phyloP scores from a whole-genome alignment of 37 sponge, comb jelly and placozoan species.

The Axinella damicornis region DNA sequence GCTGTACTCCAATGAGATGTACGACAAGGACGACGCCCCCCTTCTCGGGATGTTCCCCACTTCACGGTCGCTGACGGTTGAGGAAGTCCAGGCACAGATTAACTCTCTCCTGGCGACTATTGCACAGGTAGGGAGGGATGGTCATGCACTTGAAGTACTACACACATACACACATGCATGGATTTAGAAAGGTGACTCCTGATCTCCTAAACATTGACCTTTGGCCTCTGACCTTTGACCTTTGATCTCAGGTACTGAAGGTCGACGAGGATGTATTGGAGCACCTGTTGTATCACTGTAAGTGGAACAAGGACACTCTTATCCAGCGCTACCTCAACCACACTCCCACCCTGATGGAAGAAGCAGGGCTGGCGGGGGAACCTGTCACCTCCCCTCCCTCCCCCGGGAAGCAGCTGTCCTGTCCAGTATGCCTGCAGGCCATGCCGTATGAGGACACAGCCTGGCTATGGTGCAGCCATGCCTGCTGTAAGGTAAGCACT shows the following conservation, averaged over 20 bases:
- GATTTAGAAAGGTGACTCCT: no score
- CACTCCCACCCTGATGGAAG: neutral
- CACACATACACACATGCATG: no score
- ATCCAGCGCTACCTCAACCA: constrained; percentile 52
- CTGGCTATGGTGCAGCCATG: constrained; percentile 60
- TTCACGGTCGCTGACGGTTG: constrained; percentile 19
- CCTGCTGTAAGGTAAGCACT: constrained; percentile 64
- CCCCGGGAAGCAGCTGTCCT: constrained; percentile 9
- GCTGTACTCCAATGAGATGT: neutral
- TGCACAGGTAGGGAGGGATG: constrained; percentile 2
- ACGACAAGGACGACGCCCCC: constrained; percentile 32
- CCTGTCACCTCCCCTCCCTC: neutral
- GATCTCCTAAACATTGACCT: neutral
- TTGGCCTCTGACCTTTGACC: neutral
- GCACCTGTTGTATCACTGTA: constrained; percentile 43
- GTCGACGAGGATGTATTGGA: constrained; percentile 31
- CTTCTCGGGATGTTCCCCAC: constrained; percentile 33
- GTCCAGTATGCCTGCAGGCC: constrained; percentile 42
- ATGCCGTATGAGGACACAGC: neutral
- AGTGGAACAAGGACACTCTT: constrained; percentile 75
- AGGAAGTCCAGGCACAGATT: constrained; percentile 40
- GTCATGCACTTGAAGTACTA: no score
- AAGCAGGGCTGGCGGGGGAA: constrained; percentile 27
- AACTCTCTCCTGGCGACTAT: constrained; percentile 2
- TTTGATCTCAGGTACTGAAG: constrained; percentile 17